Conservation (phyloP, 2,888 invertebrate species). For the Lepeophtheirus nordmannii region DNA sequence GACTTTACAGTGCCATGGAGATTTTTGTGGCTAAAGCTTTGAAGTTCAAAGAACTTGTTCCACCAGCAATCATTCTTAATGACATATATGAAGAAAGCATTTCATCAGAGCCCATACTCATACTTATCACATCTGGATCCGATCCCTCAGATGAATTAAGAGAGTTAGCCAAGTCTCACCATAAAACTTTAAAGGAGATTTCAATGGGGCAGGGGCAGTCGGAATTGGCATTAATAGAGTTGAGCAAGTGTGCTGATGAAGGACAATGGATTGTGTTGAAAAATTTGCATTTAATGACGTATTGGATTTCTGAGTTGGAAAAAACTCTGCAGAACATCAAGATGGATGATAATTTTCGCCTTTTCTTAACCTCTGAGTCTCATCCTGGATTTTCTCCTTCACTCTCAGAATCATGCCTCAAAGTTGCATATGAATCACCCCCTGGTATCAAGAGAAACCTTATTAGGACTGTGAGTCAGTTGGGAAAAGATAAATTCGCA, state of each 20-base stretch:
- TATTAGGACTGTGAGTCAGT: constrained; percentile 53
- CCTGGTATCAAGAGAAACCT: constrained; percentile 70
- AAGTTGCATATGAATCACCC: constrained; percentile 64
- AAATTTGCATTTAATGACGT: constrained; percentile 59
- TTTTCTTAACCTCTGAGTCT: constrained; percentile 77
- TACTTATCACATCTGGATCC: constrained; percentile 71
- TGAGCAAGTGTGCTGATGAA: constrained; percentile 43
- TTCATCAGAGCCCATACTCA: constrained; percentile 53
- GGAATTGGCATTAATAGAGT: constrained; percentile 43
- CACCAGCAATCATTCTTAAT: constrained; percentile 43
- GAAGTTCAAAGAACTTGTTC: constrained; percentile 45
- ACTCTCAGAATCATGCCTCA: constrained; percentile 58
- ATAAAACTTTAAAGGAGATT: constrained; percentile 38
- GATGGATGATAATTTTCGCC: constrained; percentile 44
- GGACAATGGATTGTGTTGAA: constrained; percentile 65
- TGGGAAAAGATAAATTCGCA: constrained; percentile 40
- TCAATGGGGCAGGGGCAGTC: constrained; percentile 68
- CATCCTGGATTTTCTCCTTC: constrained; percentile 56
- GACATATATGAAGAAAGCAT: constrained; percentile 44
- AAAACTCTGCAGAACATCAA: constrained; percentile 45
- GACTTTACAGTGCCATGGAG: constrained; percentile 57
- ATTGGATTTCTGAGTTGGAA: constrained; percentile 52
- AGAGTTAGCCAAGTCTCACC: constrained; percentile 41
- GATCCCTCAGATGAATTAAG: constrained; percentile 73
- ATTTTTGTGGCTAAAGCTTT: constrained; percentile 52